Conservation (phyloP, 2,113 vertebrate species). For the Cyrtonyx montezumae region DNA sequence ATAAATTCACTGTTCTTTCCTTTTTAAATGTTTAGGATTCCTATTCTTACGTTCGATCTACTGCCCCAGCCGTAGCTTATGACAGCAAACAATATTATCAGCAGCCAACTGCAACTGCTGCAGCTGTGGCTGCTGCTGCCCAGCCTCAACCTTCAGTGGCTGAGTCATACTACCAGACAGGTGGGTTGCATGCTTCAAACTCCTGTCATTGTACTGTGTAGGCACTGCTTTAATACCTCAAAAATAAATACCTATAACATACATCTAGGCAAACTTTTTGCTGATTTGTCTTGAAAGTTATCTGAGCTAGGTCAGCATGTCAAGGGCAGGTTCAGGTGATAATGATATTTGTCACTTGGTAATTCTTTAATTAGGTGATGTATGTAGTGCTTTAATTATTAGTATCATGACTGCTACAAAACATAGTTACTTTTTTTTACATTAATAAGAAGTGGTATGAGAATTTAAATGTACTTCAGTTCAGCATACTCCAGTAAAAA, state of each 20-base stretch:
- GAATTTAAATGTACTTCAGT: background rate
- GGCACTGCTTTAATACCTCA: background rate
- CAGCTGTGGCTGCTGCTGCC: constrained; percentile 86
- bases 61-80: constrained; percentile 92
- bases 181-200: constrained; percentile 66
- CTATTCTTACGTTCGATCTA: constrained; percentile 95
- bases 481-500: background rate
- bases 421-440: background rate
- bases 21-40: constrained; percentile 83
- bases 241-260: background rate
- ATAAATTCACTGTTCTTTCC: background rate
- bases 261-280: background rate
- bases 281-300: background rate
- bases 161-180: constrained; percentile 97
- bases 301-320: background rate
- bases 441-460: background rate
- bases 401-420: background rate
- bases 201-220: background rate
- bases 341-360: background rate
- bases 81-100: constrained; percentile 99
- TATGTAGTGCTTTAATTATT: background rate
- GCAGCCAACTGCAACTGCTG: constrained; percentile 89
- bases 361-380: background rate
- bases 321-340: background rate
- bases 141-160: constrained; percentile 94